Percentiles rank a stretch among this genome's conserved stretches.
These are phyloP conservation scores for Orientallactaga sibirica DNA, from an alignment of 2,797 vertebrate genomes.

Conservation along the genomic window DNA sequence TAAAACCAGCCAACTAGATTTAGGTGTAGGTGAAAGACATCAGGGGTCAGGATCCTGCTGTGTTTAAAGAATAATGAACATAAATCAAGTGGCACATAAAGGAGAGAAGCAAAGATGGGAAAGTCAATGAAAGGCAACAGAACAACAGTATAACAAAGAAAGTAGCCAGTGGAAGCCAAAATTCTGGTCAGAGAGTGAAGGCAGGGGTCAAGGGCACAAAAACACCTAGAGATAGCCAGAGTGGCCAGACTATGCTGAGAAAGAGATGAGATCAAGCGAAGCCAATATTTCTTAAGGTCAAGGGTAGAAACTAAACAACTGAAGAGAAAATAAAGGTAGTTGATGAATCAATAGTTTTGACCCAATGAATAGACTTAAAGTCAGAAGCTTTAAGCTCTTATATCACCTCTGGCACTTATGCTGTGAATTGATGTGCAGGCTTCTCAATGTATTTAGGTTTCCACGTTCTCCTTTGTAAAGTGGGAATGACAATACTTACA, in stretches of 20 bases:
- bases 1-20: neutral
- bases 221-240: constrained; percentile 13
- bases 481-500: neutral
- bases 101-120: neutral
- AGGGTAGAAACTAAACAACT: neutral
- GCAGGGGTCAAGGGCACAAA: neutral
- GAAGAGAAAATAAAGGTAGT: constrained; percentile 52
- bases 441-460: neutral
- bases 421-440: neutral
- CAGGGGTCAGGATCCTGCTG: neutral
- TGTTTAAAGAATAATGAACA: constrained; percentile 57
- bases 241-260: neutral
- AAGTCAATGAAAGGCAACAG: constrained; percentile 20
- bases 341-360: constrained; percentile 36
- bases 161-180: neutral
- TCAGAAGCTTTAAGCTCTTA: neutral
- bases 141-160: constrained; percentile 7
- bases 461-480: neutral
- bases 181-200: neutral
- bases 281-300: neutral
- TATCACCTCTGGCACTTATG: neutral
- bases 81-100: constrained; percentile 37
- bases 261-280: constrained; percentile 19
- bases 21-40: neutral
- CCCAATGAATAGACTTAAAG: neutral